Conservation (phyloP, 2,888 invertebrate genomes). For the Aelia acuminata region DNA sequence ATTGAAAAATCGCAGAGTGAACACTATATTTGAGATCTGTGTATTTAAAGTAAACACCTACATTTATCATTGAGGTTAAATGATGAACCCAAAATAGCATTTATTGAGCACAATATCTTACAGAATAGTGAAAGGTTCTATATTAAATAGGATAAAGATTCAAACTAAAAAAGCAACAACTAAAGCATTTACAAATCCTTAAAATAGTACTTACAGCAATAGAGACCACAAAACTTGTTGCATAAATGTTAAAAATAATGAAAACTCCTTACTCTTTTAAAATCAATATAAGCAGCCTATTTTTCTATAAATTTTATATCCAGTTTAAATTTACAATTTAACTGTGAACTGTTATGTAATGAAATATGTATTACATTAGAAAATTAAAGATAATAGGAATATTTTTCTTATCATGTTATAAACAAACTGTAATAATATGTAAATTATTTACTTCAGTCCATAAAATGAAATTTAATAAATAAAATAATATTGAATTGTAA, state of each 20-base stretch:
- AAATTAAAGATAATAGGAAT: background rate
- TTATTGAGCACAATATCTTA: background rate
- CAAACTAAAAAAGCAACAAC: slow-evolving; percentile 24
- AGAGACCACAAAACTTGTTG: background rate
- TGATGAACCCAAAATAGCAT: background rate
- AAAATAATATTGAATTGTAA: background rate
- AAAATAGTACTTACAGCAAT: slow-evolving; percentile 28
- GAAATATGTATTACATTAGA: background rate
- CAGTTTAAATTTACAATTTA: background rate
- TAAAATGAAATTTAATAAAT: background rate
- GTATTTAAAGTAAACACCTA: too few relatives aligned
- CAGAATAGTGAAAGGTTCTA: background rate
- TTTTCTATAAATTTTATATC: background rate
- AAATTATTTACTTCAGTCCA: background rate
- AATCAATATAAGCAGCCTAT: background rate
- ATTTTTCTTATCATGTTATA: background rate
- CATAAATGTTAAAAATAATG: background rate
- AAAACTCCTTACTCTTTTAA: background rate
- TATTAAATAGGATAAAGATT: background rate
- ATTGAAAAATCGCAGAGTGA: background rate
- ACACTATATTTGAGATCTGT: background rate
- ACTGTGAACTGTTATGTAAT: background rate
- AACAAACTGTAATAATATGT: background rate
- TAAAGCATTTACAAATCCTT: slow-evolving; percentile 24
- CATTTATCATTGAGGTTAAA: background rate